phyloP scores from a whole-genome alignment of 2,888 invertebrate species.

The Rugalucina vietnamica region DNA sequence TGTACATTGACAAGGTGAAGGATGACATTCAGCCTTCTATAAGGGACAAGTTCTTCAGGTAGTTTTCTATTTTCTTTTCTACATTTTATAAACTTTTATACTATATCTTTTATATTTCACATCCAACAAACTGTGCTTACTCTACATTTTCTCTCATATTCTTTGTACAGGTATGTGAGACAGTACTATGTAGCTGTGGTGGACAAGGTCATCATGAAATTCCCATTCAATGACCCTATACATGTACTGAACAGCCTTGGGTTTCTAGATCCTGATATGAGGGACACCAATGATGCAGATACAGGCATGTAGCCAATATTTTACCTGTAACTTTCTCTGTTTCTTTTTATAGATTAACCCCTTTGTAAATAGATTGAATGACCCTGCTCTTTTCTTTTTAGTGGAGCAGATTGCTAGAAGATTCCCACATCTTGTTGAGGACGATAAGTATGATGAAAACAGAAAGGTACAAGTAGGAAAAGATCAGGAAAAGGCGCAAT shows the following conservation, averaged over 20 bases:
- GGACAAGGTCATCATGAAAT: not conserved
- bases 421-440: not conserved
- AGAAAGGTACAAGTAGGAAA: too few relatives aligned
- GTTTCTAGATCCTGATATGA: not conserved
- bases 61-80: not conserved
- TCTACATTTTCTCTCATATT: not conserved
- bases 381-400: not conserved
- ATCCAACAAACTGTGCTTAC: not conserved
- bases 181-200: not conserved
- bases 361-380: too few relatives aligned
- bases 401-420: not conserved
- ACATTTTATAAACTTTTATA: not conserved
- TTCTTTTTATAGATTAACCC: too few relatives aligned
- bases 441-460: not conserved
- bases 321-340: too few relatives aligned
- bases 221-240: not conserved
- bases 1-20: not conserved
- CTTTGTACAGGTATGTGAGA: not conserved
- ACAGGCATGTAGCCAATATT: too few relatives aligned
- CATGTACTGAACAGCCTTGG: not conserved
- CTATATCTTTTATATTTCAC: not conserved
- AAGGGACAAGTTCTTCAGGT: constrained; percentile 1
- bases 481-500: too few relatives aligned
- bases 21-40: not conserved
- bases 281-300: not conserved